These are phyloP conservation scores for Palythoa grandiflora DNA, from an alignment of 92 coral and sea anemone genomes.

Conservation along the genomic window DNA sequence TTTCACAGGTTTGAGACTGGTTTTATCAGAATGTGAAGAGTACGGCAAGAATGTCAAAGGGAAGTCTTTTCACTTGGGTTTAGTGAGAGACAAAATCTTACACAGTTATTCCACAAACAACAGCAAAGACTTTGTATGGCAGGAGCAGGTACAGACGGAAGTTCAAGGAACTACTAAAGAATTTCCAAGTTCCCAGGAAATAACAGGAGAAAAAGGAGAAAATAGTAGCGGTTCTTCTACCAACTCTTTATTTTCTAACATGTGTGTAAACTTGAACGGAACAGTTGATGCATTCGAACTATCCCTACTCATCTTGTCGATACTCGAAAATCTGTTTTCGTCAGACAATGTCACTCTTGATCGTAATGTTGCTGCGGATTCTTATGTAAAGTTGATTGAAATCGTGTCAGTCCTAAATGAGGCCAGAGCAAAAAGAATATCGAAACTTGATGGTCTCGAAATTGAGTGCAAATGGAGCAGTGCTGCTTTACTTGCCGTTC, in stretches of 20 bases:
- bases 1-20: slow-evolving; percentile 62
- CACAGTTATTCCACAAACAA: background rate
- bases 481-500: slow-evolving; percentile 60
- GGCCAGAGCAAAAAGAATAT: slow-evolving; percentile 4
- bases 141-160: background rate
- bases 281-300: slow-evolving; percentile 71
- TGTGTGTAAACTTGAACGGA: slow-evolving; percentile 26
- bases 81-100: slow-evolving; percentile 60
- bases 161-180: background rate
- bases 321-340: slow-evolving; percentile 77
- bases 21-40: slow-evolving; percentile 74
- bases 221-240: background rate
- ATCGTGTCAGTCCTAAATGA: slow-evolving; percentile 51
- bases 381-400: slow-evolving; percentile 75
- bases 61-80: slow-evolving; percentile 64
- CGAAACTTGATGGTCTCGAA: slow-evolving; percentile 49
- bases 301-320: slow-evolving; percentile 67
- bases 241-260: slow-evolving; percentile 10
- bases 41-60: slow-evolving; percentile 67
- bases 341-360: slow-evolving; percentile 60
- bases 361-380: slow-evolving; percentile 57
- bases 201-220: background rate
- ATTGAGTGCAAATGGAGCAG: slow-evolving; percentile 70
- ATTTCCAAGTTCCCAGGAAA: no score
- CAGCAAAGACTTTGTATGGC: background rate